Base-by-base conservation (phyloP, 2,113 vertebrate genomes). In the Chlamydotis undulata region DNA sequence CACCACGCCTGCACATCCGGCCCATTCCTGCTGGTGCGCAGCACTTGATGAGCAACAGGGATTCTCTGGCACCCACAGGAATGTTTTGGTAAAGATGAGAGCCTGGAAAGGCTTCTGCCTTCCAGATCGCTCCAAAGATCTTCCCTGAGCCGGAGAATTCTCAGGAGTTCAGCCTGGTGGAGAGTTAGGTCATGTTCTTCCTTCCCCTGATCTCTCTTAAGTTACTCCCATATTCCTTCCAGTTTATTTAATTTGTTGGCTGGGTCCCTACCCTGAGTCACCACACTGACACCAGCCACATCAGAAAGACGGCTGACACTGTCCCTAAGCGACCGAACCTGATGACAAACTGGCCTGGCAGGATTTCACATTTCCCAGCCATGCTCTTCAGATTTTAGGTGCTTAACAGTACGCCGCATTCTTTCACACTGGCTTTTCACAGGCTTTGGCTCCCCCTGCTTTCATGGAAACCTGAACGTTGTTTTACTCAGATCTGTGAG, bases 271-370 rank as follows among this genome's bases (percentile, higher is more conserved):
- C 57, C 37, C 76, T n/a, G 59, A 94, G 69, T 89, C 91, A 90
- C 69, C 1, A 4, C 55, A 9, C 56, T 33, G 94, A 88, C 94
- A 92, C 71, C 45, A 76, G 83, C 60, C 43, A 37, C 77, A 84
- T 47, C 68, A 89, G 77, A 91, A 33, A 4, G 22, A 57, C 67
- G 31, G 56, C 56, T 64, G 24, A 61, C 2, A 3, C 80, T 64
- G 60, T 75, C 71, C 91, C 80, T 80, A 2, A 70, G 59, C 0
- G 3, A n/a, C n/a, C 0, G 0, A 79, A 86, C 49, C 21, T 23
- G 47, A 59, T 15, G 28, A 82, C 52, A 79, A 94, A 52, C 43
- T 19, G 43, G 52, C 59, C 53, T 17, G n/a, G 63, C 67, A 61
- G 71, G 35, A 49, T 65, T 85, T 33, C 50, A n/a, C 1, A 3